A percentile compares a stretch with the other conserved stretches of the same genome.
Evolutionary conservation across 1,140 invertebrate genomes (phyloP).

Genomic region (Plectrocnemia conspersa): DNA sequence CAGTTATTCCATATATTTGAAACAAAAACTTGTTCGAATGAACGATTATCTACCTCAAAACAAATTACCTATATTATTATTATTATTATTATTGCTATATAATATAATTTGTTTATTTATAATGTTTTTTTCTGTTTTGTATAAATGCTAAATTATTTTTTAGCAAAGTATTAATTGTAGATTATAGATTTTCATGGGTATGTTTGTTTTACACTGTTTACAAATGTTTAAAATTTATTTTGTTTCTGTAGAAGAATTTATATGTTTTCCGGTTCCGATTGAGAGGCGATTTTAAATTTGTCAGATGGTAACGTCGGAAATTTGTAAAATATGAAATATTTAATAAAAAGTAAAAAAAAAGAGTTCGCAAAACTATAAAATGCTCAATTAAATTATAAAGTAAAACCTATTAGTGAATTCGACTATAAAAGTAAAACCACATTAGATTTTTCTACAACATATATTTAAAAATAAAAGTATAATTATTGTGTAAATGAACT

Average conservation of each 20-base stretch:
- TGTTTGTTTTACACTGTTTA: conserved; percentile 6
- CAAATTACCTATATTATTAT: conserved; percentile 34
- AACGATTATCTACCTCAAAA: conserved; percentile 35
- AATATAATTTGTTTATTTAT: conserved; percentile 27
- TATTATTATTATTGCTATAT: conserved; percentile 18
- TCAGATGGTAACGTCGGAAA: background rate
- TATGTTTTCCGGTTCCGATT: background rate
- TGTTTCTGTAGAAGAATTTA: background rate
- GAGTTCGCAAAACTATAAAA: conserved; percentile 20
- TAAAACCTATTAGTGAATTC: too few species aligned
- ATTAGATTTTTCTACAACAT: conserved; percentile 30
- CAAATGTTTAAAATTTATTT: conserved; percentile 1
- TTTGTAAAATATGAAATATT: background rate
- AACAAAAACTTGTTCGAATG: too few species aligned
- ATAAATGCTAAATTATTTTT: conserved; percentile 16
- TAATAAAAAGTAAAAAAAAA: conserved; percentile 1
- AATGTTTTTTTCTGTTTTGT: conserved; percentile 17
- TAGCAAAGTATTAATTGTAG: conserved; percentile 13
- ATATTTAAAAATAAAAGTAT: conserved; percentile 3
- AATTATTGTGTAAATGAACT: too few species aligned
- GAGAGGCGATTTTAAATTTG: background rate
- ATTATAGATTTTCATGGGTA: conserved; percentile 11
- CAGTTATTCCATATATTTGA: conserved; percentile 25
- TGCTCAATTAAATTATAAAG: conserved; percentile 35
- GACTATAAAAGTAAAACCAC: too few species aligned